phyloP scores from a whole-genome alignment of 2,888 invertebrate species.

The Cephus pygmeus region DNA sequence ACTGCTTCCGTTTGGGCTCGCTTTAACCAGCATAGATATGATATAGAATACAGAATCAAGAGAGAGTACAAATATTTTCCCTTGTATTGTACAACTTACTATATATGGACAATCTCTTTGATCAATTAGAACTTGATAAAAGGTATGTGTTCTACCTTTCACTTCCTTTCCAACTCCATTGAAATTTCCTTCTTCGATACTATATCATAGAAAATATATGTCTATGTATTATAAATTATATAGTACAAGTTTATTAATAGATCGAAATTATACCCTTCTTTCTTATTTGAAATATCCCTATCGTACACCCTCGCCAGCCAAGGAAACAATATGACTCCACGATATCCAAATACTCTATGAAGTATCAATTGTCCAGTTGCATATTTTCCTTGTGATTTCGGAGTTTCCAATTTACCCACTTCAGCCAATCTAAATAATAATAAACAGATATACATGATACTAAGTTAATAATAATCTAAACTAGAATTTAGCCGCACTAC shows the following conservation, averaged over 20 bases:
- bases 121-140: conserved; percentile 98
- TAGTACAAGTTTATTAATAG: not conserved
- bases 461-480: conserved; percentile 7
- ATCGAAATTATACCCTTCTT: conserved; percentile 65
- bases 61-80: not conserved
- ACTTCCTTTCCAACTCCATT: conserved; percentile 82
- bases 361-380: conserved; percentile 96
- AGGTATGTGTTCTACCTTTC: conserved; percentile 91
- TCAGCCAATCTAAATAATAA: conserved; percentile 81
- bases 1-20: conserved; percentile 98
- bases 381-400: conserved; percentile 90
- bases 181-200: conserved; percentile 54
- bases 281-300: conserved; percentile 83
- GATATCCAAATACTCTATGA: conserved; percentile 96
- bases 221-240: not conserved
- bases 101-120: conserved; percentile 96
- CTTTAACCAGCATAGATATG: conserved; percentile 67
- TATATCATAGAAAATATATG: conserved; percentile 26
- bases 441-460: conserved; percentile 16
- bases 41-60: not conserved
- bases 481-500: not conserved
- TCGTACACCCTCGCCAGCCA: conserved; percentile 97
- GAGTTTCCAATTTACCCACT: conserved; percentile 90
- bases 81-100: conserved; percentile 71
- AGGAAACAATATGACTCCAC: conserved; percentile 96